These are phyloP conservation scores for Yponomeuta plumbellus DNA, from an alignment of 2,888 invertebrate genomes.

Conservation along the genomic window DNA sequence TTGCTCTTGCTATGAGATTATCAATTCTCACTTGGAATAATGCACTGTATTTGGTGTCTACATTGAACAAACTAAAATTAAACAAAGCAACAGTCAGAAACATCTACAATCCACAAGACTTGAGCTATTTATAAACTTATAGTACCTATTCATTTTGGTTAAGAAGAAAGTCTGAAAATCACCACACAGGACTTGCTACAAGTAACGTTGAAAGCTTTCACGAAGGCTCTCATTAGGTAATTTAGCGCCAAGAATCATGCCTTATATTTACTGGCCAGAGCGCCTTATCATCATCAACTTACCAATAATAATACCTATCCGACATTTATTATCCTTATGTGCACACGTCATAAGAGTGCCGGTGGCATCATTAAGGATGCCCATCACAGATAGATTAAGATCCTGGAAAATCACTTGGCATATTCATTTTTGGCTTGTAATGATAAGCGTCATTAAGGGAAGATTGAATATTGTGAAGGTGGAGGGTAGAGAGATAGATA, in stretches of 20 bases:
- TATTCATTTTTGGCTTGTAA: slow-evolving; percentile 22
- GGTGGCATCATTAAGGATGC: slow-evolving; percentile 95
- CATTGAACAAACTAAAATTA: neutral
- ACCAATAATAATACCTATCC: slow-evolving; percentile 90
- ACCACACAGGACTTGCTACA: slow-evolving; percentile 29
- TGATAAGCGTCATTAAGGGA: slow-evolving; percentile 7
- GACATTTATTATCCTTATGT: slow-evolving; percentile 85
- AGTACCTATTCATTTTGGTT: neutral
- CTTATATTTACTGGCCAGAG: slow-evolving; percentile 8
- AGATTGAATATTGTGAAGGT: neutral
- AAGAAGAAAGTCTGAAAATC: slow-evolving; percentile 8
- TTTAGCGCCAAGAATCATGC: slow-evolving; percentile 41
- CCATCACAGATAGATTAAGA: slow-evolving; percentile 88
- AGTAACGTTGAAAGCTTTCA: slow-evolving; percentile 50
- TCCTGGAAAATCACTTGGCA: slow-evolving; percentile 78
- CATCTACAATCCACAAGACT: neutral
- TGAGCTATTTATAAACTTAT: no score
- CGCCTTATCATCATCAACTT: slow-evolving; percentile 71
- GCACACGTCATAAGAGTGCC: slow-evolving; percentile 96
- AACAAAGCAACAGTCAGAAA: neutral
- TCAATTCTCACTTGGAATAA: no score
- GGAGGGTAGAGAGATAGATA: no score
- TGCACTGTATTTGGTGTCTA: neutral
- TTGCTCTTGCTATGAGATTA: no score
- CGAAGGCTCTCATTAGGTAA: slow-evolving; percentile 51